Base-by-base conservation (phyloP, 2,888 invertebrate genomes). In the Coelopa pilipes region DNA sequence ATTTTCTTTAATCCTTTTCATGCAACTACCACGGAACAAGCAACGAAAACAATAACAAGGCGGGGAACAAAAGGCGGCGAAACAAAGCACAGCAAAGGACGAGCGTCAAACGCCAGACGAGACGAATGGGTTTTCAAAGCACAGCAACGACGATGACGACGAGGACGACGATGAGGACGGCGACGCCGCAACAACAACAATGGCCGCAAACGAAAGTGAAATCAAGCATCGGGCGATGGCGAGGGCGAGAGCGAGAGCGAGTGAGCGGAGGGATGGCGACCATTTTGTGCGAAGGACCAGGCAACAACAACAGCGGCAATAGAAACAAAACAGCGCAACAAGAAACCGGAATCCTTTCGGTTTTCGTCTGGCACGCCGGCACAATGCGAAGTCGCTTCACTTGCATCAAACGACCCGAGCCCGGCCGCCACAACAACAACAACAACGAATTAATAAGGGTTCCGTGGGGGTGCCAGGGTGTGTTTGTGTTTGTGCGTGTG, bases 191-290 rank as follows among this genome's bases (percentile, higher is more conserved):
- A 60, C 49, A 62, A 45, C 34, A 62, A 73, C 73, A 77, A 77
- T 76, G 75, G 62, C 72, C 57, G 70, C 73, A 73, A 77, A 75
- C 76, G 81, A 81, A 81, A 81, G 81, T 81, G 81, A 81, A 81
- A 78, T 76, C 78, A 74, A 70, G 62, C 34, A 62, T 55, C n/a
- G 34, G 7, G 34, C 34, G 34, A 34, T 4, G 34, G 50, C n/a
- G 17, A 21, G 63, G 11, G 63, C 3, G 47, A 57, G 53, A 66
- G 74, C 69, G 68, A 66, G 66, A 74, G 19, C 69, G 68, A 66
- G 66, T 72, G 19, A 69, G 60, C 2, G 79, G 82, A 81, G 82
- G 81, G 81, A 80, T 79, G 79, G 79, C 78, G 76, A 81, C 82
- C 81, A 82, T 82, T 82, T 82, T 82, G 79, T 66, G 34, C n/a